A percentile compares a stretch with the other conserved stretches of the same genome.
These are phyloP conservation scores for Himalopsyche tibetana DNA, from an alignment of 2,888 invertebrate genomes.

Conservation along the genomic window DNA sequence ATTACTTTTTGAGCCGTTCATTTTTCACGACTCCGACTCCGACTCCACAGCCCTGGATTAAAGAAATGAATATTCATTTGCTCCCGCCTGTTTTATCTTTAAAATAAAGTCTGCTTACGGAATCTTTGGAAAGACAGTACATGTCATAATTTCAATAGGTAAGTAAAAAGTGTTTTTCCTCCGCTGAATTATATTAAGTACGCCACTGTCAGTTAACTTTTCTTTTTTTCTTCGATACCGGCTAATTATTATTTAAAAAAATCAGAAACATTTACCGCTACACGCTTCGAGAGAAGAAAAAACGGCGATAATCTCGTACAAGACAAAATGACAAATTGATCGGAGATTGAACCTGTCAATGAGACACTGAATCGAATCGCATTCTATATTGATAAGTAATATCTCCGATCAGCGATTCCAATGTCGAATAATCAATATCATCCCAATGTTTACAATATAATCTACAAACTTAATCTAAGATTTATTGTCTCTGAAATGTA, in stretches of 20 bases:
- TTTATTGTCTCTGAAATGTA: too few species aligned
- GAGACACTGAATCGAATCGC: not conserved
- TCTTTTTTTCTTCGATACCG: slow-evolving; percentile 5
- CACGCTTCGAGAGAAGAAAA: slow-evolving; percentile 8
- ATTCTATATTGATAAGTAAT: not conserved
- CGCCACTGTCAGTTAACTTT: not conserved
- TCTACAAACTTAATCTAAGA: too few species aligned
- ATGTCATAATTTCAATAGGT: too few species aligned
- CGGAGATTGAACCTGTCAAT: slow-evolving; percentile 29
- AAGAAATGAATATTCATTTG: too few species aligned
- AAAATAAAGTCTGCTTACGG: too few species aligned
- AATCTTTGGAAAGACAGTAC: too few species aligned
- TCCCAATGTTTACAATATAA: not conserved
- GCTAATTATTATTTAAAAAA: slow-evolving; percentile 15
- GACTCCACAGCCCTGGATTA: too few species aligned
- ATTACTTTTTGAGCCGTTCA: too few species aligned
- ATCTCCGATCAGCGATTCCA: not conserved
- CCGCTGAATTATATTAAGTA: too few species aligned
- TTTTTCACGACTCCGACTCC: too few species aligned
- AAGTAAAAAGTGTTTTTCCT: too few species aligned
- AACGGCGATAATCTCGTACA: slow-evolving; percentile 37
- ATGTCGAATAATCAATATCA: slow-evolving; percentile 31
- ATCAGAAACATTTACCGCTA: slow-evolving; percentile 38
- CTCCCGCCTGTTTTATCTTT: too few species aligned
- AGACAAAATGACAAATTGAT: slow-evolving; percentile 39